Percentiles rank a stretch among this genome's conserved stretches.
Conservation (phyloP, 2,888 invertebrate genomes). For the Ellobium chinense region DNA sequence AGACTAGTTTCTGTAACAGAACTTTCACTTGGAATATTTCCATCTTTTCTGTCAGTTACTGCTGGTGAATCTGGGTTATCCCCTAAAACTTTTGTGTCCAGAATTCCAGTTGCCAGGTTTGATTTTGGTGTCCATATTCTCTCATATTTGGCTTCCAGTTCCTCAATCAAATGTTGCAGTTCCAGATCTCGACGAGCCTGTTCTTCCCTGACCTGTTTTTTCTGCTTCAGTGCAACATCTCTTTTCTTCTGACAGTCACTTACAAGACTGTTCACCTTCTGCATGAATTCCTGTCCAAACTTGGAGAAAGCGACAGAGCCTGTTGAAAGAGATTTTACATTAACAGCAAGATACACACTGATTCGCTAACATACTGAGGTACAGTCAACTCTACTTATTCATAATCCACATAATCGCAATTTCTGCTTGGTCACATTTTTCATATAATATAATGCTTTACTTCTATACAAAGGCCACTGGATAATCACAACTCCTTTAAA, state of each 20-base stretch:
- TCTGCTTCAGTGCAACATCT: constrained; percentile 55
- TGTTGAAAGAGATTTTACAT: constrained; percentile 33
- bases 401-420: too few species aligned
- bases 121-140: constrained; percentile 29
- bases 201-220: constrained; percentile 56
- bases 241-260: constrained; percentile 58
- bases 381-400: too few species aligned
- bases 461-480: too few species aligned
- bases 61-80: not conserved
- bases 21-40: not conserved
- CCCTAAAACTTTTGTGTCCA: not conserved
- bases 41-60: not conserved
- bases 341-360: too few species aligned
- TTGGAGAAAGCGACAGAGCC: constrained; percentile 55
- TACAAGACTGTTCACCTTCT: constrained; percentile 59
- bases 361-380: too few species aligned
- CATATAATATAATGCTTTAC: too few species aligned
- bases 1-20: not conserved
- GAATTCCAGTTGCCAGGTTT: not conserved
- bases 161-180: constrained; percentile 57
- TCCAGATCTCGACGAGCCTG: constrained; percentile 61
- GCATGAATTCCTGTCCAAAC: constrained; percentile 67
- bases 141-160: constrained; percentile 53
- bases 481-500: too few species aligned
- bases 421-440: too few species aligned